Base-by-base conservation (phyloP, 2,113 vertebrate genomes). In the Cebus imitator region DNA sequence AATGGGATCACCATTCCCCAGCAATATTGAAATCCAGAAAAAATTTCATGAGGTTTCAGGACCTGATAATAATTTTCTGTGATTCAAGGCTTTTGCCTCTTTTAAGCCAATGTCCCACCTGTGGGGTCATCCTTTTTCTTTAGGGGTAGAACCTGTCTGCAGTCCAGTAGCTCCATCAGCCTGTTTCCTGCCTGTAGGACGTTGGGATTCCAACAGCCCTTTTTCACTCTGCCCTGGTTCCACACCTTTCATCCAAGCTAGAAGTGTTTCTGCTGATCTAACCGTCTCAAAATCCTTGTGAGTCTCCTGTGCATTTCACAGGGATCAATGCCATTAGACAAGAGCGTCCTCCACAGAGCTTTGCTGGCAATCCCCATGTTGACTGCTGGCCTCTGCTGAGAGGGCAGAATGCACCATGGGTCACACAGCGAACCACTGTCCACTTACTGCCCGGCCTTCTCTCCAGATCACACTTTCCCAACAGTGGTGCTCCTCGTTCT, bases 91-190 rank as follows among this genome's bases (percentile, higher is more conserved):
- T 37, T 37, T 55, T 0, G 21, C 16, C 40, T 61, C 21, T 32
- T 23, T 32, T 18, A 55, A 3, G 35, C 17, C 2, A 9, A 2
- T 0, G 14, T 73, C 57, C 52, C 25, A 7, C 8, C 23, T 9
- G 37, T 25, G 23, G 20, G 40, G 23, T 78, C n/a, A 37, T 70
- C 4, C 55, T 52, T 43, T 30, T 64, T 45, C 27, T 45, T 30
- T 48, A 25, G 73, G 35, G 5, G 23, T 4, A 58, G 78, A 21
- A 25, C 5, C 2, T 2, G 6, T 16, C 45, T 14, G 20, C 8
- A 55, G 40, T 25, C 48, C 57, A 50, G 4, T 14, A 52, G 18
- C 11, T 43, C 37, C 23, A 11, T 9, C 27, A 45, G 72, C 83
- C 30, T 20, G 9, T 75, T 30, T 84, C 21, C 50, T 27, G 21